Percentiles rank a stretch among this genome's conserved stretches.
phyloP scores from a whole-genome alignment of 2,113 vertebrate genomes.

The Toxotes jaculatrix region DNA sequence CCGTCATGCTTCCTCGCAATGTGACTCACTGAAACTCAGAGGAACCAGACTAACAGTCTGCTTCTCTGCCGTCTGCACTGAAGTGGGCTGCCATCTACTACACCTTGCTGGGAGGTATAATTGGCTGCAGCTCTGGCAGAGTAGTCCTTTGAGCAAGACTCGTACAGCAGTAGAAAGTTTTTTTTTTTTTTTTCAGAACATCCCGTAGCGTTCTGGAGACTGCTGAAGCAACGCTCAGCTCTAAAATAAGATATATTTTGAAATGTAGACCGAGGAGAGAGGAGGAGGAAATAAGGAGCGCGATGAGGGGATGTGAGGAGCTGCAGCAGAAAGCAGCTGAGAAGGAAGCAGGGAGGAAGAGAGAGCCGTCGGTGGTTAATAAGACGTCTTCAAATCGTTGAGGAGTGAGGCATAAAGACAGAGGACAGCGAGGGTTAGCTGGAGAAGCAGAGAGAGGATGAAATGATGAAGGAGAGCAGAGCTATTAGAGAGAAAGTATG shows the following conservation, averaged over 20 bases:
- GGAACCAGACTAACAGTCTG: not conserved
- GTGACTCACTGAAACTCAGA: not conserved
- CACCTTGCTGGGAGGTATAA: conserved; percentile 54
- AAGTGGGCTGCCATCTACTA: not conserved
- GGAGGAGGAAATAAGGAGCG: not conserved
- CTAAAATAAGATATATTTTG: conserved; percentile 35
- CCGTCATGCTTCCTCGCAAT: not conserved
- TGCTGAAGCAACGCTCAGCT: not conserved
- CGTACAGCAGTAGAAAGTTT: not conserved
- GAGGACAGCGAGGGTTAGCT: not conserved
- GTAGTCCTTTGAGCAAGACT: conserved; percentile 16
- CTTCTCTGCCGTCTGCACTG: not conserved
- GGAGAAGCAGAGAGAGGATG: not conserved
- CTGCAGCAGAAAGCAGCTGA: not conserved
- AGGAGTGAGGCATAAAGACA: conserved; percentile 4
- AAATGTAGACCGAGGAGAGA: not conserved
- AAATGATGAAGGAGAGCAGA: no score
- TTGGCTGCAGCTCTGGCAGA: conserved; percentile 39
- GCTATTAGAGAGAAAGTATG: not conserved
- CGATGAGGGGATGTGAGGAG: conserved; percentile 1
- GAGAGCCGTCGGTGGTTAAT: conserved; percentile 29
- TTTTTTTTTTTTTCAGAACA: conserved; percentile 26
- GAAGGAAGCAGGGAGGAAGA: not conserved
- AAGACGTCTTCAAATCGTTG: conserved; percentile 9
- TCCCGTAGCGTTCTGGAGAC: conserved; percentile 18